These are phyloP conservation scores for Myripristis murdjan DNA, from an alignment of 2,797 vertebrate species.

Conservation along the genomic window DNA sequence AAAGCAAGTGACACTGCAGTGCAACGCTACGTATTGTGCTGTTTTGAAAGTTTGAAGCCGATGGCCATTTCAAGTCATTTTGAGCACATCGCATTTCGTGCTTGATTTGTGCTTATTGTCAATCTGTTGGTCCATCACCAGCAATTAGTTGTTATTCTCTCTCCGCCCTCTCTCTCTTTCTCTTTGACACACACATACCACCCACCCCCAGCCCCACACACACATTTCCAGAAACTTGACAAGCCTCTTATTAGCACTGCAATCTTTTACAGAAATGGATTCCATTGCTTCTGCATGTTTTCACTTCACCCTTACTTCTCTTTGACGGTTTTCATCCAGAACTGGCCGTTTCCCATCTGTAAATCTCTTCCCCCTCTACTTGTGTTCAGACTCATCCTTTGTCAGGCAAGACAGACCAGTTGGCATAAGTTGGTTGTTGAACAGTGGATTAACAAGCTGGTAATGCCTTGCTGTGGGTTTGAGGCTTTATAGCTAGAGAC, in stretches of 20 bases:
- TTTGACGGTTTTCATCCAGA: conserved; percentile 21
- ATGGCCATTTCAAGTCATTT: conserved; percentile 49
- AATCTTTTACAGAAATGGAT: conserved; percentile 40
- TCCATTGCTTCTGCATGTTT: conserved; percentile 27
- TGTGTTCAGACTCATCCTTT: conserved; percentile 53
- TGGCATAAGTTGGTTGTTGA: conserved; percentile 58
- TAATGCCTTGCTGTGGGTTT: conserved; percentile 52
- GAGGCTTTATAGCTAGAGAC: conserved; percentile 62
- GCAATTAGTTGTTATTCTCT: conserved; percentile 52
- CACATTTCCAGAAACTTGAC: conserved; percentile 24
- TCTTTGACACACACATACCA: conserved; percentile 25
- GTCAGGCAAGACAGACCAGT: conserved; percentile 50
- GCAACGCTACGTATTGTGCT: conserved; percentile 30
- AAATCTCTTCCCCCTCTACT: conserved; percentile 30
- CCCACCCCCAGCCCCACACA: conserved; percentile 3
- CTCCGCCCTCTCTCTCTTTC: conserved; percentile 16
- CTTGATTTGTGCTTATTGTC: conserved; percentile 63
- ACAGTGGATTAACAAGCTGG: conserved; percentile 53
- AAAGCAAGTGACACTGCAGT: conserved; percentile 17
- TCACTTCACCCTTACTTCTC: conserved; percentile 19
- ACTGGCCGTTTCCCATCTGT: conserved; percentile 33
- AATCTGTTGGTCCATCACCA: conserved; percentile 63
- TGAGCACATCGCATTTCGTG: conserved; percentile 56
- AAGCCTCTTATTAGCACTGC: not conserved
- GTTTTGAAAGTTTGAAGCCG: conserved; percentile 31